Base-by-base conservation (phyloP, 2,113 vertebrate genomes). In the Physeter macrocephalus region DNA sequence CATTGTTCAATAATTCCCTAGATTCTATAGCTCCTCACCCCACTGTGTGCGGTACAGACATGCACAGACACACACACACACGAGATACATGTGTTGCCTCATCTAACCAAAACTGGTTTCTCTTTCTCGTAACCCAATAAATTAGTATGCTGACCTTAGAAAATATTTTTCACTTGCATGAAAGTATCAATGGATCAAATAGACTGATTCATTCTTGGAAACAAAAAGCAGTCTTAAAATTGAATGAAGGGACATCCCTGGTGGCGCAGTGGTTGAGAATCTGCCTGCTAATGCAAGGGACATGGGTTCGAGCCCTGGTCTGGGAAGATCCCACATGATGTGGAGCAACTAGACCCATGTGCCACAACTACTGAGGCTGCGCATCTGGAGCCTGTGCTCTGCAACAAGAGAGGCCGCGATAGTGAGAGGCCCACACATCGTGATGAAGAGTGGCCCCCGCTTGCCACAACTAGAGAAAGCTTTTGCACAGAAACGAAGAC, bases 11-110 rank as follows among this genome's bases (percentile, higher is more conserved):
- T 7, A 57, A 34, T 69, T 75, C 6, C 27, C 54, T 74, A 84
- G 34, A 83, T 49, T 61, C 39, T 72, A 10, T 71, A 59, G 17
- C 5, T 11, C 39, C 18, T 1, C 0, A 82, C 29, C 8, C 39
- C 0, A 14, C 39, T 52, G 4, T n/a, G 8, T 64, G 15, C 5
- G 4, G 8, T 0, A n/a, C 13, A 62, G 12, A 43, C 21, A 59
- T 0, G 36, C 18, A 71, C 27, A 69, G 0, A 20, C 9, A 77
- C 8, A 46, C 14, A 81, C 17, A 39, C 8, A 57, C 3, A 36
- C 4, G 13, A 49, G 6, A 80, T 5, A 31, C 4, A 23, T 2
- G 43, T 6, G 15, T 49, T 67, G 27, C 67, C 11, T 62, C 80
- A 69, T 2, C 12, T 87, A 43, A 54, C 3, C 0, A 41, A 20